Evolutionary conservation across 2,888 invertebrate species (phyloP).

Genomic region (Tethea ocularis): DNA sequence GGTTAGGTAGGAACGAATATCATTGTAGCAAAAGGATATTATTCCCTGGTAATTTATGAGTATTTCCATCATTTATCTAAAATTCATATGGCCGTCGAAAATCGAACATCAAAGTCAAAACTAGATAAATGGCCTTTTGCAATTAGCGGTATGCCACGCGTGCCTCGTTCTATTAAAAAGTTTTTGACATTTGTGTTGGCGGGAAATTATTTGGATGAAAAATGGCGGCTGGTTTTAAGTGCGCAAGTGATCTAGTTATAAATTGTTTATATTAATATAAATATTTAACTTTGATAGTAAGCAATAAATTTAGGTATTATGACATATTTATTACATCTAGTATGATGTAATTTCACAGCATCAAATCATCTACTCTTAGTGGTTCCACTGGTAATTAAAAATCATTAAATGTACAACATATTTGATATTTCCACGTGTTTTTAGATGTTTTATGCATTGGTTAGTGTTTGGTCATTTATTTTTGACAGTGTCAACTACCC

Average conservation of each 20-base stretch:
- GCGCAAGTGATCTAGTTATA: background rate
- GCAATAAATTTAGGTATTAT: background rate
- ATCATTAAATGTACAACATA: no score
- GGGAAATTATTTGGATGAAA: conserved; percentile 29
- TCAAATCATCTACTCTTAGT: no score
- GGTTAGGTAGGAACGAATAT: background rate
- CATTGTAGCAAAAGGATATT: background rate
- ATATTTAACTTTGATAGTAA: background rate
- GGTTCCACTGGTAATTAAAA: no score
- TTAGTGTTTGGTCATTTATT: no score
- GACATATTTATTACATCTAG: background rate
- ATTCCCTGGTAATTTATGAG: background rate
- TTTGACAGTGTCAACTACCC: no score
- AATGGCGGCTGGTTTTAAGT: conserved; percentile 13
- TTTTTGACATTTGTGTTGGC: conserved; percentile 30
- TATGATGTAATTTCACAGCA: no score
- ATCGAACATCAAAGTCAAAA: conserved; percentile 16
- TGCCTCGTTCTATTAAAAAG: conserved; percentile 19
- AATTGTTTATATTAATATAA: background rate
- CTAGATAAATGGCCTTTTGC: conserved; percentile 17
- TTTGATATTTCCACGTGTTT: no score
- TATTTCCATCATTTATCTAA: background rate
- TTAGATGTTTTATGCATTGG: no score
- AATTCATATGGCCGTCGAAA: conserved; percentile 14
- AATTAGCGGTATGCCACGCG: conserved; percentile 13